Evolutionary conservation across 2,888 invertebrate genomes (phyloP).

Genomic region (Troglohyphantes excavatus): DNA sequence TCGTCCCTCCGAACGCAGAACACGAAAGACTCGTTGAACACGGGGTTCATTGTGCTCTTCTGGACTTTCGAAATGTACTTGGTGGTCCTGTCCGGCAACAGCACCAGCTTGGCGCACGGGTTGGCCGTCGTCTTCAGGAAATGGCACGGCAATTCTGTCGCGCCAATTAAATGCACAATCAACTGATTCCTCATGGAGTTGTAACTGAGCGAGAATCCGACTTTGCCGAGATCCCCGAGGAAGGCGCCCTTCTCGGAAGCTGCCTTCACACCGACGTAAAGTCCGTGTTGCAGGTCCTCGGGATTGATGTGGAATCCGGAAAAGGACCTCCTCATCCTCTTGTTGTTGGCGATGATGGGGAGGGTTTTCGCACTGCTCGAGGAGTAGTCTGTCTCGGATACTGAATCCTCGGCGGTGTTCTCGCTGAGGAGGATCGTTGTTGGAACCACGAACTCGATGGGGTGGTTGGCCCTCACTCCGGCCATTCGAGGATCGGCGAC

Average conservation of each 20-base stretch:
- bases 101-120: constrained; percentile 82
- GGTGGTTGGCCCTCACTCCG: constrained; percentile 77
- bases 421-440: constrained; percentile 70
- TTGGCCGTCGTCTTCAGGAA: constrained; percentile 80
- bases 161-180: constrained; percentile 77
- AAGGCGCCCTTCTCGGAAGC: constrained; percentile 51
- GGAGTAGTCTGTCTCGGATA: constrained; percentile 78
- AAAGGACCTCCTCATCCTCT: constrained; percentile 37
- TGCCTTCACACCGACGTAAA: constrained; percentile 69
- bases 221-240: constrained; percentile 66
- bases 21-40: constrained; percentile 82
- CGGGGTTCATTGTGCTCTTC: constrained; percentile 81
- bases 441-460: constrained; percentile 80
- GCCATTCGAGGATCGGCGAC: constrained; percentile 50
- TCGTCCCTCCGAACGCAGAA: constrained; percentile 80
- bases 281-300: constrained; percentile 73
- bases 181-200: constrained; percentile 76
- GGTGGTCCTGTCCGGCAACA: constrained; percentile 82
- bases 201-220: constrained; percentile 78
- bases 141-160: constrained; percentile 80
- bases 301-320: constrained; percentile 71
- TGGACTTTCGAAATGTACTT: constrained; percentile 81
- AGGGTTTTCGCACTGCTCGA: constrained; percentile 52
- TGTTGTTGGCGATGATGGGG: constrained; percentile 57
- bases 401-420: constrained; percentile 78